Evolutionary conservation across 2,797 vertebrate species (phyloP).

Genomic region (Enteromius treurensis): DNA sequence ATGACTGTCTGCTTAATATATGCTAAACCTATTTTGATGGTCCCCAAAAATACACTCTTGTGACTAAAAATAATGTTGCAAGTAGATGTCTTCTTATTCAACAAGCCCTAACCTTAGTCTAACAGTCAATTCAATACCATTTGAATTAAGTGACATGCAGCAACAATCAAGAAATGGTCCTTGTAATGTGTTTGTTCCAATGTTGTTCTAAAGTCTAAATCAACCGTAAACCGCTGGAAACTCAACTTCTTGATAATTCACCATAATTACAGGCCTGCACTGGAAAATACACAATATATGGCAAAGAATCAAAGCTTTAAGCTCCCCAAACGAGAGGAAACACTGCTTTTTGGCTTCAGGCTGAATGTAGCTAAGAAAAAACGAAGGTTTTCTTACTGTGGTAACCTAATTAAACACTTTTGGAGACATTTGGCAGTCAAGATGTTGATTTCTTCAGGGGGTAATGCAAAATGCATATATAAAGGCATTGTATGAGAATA

Average conservation of each 20-base stretch:
- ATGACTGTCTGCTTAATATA: background rate
- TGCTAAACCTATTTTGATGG: background rate
- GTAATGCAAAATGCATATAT: constrained; percentile 24
- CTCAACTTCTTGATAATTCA: constrained; percentile 56
- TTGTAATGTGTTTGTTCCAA: constrained; percentile 41
- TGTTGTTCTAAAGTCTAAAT: constrained; percentile 52
- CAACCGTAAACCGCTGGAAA: constrained; percentile 53
- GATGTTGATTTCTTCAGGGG: background rate
- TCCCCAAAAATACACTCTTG: background rate
- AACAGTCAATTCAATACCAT: too few species aligned
- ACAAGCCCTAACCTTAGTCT: too few species aligned
- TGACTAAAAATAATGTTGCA: background rate
- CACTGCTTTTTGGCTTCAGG: constrained; percentile 39
- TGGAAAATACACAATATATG: constrained; percentile 57
- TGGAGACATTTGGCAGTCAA: constrained; percentile 38
- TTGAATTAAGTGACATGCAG: background rate
- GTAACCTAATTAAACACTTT: constrained; percentile 57
- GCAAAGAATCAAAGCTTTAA: constrained; percentile 53
- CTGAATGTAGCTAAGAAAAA: constrained; percentile 46
- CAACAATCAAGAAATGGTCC: constrained; percentile 36
- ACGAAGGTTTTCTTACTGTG: constrained; percentile 45
- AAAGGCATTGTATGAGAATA: constrained; percentile 25
- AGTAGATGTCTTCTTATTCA: background rate
- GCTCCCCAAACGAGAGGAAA: constrained; percentile 38
- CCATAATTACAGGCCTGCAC: constrained; percentile 57